phyloP scores from a whole-genome alignment of 1,140 invertebrate species.

The Drosophila lacertosa region DNA sequence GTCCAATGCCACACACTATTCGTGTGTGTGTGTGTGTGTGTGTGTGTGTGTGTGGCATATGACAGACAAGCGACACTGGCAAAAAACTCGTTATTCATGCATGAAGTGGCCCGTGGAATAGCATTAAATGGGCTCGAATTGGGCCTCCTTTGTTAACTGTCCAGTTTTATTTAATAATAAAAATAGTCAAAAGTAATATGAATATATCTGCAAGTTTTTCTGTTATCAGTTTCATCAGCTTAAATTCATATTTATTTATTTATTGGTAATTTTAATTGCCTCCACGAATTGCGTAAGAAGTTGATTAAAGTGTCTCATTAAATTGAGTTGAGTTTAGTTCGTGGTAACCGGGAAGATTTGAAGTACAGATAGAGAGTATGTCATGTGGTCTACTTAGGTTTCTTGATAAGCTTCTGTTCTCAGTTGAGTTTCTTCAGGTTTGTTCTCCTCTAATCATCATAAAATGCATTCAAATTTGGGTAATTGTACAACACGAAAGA shows the following conservation, averaged over 20 bases:
- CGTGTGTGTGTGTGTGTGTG: no score
- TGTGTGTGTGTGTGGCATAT: no score
- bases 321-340: neutral
- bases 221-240: no score
- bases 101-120: no score
- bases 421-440: no score
- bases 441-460: conserved; percentile 30
- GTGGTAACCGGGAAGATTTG: neutral
- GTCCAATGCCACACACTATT: conserved; percentile 39
- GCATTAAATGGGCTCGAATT: neutral
- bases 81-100: neutral
- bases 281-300: no score
- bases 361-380: neutral
- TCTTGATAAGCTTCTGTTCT: conserved; percentile 38
- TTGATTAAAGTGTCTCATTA: neutral
- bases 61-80: conserved; percentile 26
- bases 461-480: conserved; percentile 47
- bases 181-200: no score
- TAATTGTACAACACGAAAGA: conserved; percentile 24
- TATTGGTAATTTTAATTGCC: no score
- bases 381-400: neutral
- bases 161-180: no score
- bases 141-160: no score
- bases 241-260: no score
- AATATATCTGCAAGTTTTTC: no score